Conservation (phyloP, 2,113 vertebrate genomes). For the Colossoma macropomum region DNA sequence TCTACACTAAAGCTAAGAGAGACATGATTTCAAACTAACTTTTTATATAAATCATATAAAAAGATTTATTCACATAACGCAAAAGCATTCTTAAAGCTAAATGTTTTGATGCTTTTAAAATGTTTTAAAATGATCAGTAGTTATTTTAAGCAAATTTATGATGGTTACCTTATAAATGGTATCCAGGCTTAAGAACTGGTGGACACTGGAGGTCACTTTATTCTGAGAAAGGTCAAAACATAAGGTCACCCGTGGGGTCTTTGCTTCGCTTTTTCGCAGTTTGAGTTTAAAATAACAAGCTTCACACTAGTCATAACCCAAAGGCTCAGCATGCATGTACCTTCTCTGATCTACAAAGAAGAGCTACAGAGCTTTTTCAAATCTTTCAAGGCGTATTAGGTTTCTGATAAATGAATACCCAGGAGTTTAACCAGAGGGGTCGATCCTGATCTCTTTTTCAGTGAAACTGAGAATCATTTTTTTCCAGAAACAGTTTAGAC, state of each 20-base stretch:
- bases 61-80: too few species aligned
- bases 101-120: too few species aligned
- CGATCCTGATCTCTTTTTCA: not conserved
- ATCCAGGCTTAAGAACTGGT: not conserved
- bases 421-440: not conserved
- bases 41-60: too few species aligned
- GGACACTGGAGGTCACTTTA: not conserved
- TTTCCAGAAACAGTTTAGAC: not conserved
- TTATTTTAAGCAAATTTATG: too few species aligned
- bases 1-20: too few species aligned
- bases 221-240: not conserved
- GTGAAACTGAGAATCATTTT: not conserved
- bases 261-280: slow-evolving; percentile 53
- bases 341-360: not conserved
- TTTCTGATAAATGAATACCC: not conserved
- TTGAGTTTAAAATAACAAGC: slow-evolving; percentile 70
- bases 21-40: too few species aligned
- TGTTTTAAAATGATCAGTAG: too few species aligned
- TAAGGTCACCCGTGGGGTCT: slow-evolving; percentile 28
- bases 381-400: not conserved
- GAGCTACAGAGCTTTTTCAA: not conserved
- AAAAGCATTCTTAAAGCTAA: too few species aligned
- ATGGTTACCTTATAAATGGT: not conserved
- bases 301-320: slow-evolving; percentile 44
- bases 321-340: slow-evolving; percentile 3